Evolutionary conservation across 2,888 invertebrate species (phyloP).

Genomic region (Sesia apiformis): DNA sequence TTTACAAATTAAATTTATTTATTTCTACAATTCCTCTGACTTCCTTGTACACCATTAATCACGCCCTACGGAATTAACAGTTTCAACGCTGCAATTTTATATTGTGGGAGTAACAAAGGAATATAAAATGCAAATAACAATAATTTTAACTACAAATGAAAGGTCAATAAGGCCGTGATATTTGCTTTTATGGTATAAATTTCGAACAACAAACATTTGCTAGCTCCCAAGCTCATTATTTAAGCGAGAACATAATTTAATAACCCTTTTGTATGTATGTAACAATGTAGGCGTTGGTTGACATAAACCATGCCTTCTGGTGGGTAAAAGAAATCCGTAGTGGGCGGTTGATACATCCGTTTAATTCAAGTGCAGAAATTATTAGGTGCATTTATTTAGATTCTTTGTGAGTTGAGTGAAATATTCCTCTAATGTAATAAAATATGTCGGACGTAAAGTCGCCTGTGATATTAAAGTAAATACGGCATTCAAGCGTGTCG

Average conservation of each 20-base stretch:
- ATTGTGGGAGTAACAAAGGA: constrained; percentile 5
- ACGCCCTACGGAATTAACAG: background rate
- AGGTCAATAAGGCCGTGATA: constrained; percentile 36
- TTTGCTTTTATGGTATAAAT: constrained; percentile 13
- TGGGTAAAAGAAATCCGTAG: constrained; percentile 11
- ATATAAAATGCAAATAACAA: constrained; percentile 29
- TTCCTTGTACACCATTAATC: background rate
- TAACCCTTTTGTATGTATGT: background rate
- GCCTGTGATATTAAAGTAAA: background rate
- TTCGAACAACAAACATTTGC: background rate
- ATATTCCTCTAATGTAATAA: constrained; percentile 13
- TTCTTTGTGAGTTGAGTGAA: constrained; percentile 13
- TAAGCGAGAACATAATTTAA: background rate
- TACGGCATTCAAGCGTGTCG: constrained; percentile 11
- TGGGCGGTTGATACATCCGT: constrained; percentile 6
- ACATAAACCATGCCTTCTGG: constrained; percentile 9
- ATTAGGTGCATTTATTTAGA: constrained; percentile 12
- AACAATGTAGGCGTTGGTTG: constrained; percentile 10
- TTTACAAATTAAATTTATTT: too few relatives aligned
- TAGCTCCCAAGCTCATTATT: background rate
- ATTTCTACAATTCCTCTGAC: too few relatives aligned
- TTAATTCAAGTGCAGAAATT: constrained; percentile 16
- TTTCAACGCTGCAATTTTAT: background rate
- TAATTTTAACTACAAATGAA: constrained; percentile 23
- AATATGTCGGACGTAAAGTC: background rate